Percentiles rank a stretch among this genome's conserved stretches.
These are phyloP conservation scores for Drosophila bifasciata DNA, from an alignment of 1,140 invertebrate genomes.

Conservation along the genomic window DNA sequence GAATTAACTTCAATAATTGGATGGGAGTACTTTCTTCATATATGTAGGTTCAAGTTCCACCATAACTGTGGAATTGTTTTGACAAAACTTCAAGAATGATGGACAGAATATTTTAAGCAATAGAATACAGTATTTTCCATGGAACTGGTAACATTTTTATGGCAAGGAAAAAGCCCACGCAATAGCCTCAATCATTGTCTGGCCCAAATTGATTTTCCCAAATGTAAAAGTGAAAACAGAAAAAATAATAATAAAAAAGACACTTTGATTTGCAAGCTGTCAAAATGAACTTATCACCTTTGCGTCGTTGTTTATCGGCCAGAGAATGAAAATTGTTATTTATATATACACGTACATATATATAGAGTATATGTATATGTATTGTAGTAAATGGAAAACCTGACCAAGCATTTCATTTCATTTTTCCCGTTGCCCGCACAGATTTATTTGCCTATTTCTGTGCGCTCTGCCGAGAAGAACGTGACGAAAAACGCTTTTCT, in stretches of 20 bases:
- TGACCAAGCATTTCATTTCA: conserved; percentile 59
- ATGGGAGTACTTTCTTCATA: no score
- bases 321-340: conserved; percentile 60
- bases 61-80: no score
- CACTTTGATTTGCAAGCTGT: conserved; percentile 69
- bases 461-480: conserved; percentile 65
- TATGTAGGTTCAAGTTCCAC: no score
- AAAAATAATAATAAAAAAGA: conserved; percentile 27
- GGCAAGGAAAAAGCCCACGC: conserved; percentile 34
- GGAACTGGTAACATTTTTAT: conserved; percentile 9
- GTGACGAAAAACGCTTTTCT: conserved; percentile 77
- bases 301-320: conserved; percentile 57
- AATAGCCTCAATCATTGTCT: conserved; percentile 38
- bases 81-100: background rate
- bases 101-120: conserved; percentile 34
- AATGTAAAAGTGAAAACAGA: conserved; percentile 19
- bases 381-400: conserved; percentile 19
- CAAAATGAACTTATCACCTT: conserved; percentile 75
- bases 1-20: no score
- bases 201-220: conserved; percentile 39
- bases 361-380: conserved; percentile 15
- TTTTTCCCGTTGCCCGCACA: conserved; percentile 59
- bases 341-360: conserved; percentile 16
- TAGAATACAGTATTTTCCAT: conserved; percentile 1
- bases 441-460: conserved; percentile 81